Percentiles rank a stretch among this genome's conserved stretches.
phyloP scores from a whole-genome alignment of 2,888 invertebrate genomes.

The Nesidiocoris tenuis region DNA sequence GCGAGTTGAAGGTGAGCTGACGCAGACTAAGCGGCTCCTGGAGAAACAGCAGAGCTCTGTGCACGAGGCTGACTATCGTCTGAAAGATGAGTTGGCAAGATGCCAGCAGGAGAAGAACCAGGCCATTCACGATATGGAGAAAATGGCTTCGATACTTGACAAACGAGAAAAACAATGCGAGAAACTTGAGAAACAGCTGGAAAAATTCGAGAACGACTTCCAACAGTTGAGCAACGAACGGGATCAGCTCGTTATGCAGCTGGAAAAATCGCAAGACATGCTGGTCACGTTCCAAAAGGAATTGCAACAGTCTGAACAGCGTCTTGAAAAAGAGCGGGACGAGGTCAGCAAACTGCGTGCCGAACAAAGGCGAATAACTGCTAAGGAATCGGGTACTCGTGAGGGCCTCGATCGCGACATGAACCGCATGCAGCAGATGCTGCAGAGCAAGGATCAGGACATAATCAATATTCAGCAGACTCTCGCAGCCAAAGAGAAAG shows the following conservation, averaged over 20 bases:
- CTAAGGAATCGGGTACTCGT: constrained; percentile 51
- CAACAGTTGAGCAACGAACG: constrained; percentile 82
- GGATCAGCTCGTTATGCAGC: constrained; percentile 82
- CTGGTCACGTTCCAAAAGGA: constrained; percentile 91
- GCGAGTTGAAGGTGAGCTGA: constrained; percentile 70
- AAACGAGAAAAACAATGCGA: constrained; percentile 55
- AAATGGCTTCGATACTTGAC: constrained; percentile 63
- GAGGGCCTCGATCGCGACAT: constrained; percentile 58
- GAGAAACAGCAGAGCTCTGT: constrained; percentile 65
- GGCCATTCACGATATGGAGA: constrained; percentile 71
- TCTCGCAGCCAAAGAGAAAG: constrained; percentile 68
- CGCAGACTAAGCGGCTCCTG: constrained; percentile 64
- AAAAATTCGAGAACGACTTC: constrained; percentile 79
- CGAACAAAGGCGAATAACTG: constrained; percentile 55
- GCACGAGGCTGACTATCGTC: constrained; percentile 65
- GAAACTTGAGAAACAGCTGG: constrained; percentile 80
- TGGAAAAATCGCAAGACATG: constrained; percentile 92
- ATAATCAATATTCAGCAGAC: constrained; percentile 50
- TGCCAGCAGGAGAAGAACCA: constrained; percentile 72
- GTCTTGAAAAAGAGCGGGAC: constrained; percentile 75
- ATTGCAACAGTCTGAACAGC: constrained; percentile 77
- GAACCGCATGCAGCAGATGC: constrained; percentile 52
- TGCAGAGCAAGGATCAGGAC: constrained; percentile 53
- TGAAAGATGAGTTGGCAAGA: constrained; percentile 71
- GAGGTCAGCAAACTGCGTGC: constrained; percentile 71